Conservation (phyloP, 2,797 vertebrate genomes). For the Micromesistius poutassou region DNA sequence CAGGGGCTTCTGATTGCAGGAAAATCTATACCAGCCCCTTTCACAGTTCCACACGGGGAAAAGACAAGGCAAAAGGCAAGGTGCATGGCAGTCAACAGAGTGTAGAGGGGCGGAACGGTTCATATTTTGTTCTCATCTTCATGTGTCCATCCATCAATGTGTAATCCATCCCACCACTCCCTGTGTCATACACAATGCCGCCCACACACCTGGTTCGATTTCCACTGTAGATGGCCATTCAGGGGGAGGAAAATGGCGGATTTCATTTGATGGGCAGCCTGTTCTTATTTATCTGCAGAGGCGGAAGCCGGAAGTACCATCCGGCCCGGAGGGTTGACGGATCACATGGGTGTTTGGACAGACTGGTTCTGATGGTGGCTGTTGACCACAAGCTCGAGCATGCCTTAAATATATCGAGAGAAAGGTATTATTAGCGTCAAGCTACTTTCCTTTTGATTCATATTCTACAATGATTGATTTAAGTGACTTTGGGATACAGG, state of each 20-base stretch:
- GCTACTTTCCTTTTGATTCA: background rate
- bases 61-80: constrained; percentile 60
- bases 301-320: constrained; percentile 91
- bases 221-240: constrained; percentile 31
- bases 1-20: constrained; percentile 48
- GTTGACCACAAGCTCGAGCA: constrained; percentile 48
- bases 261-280: constrained; percentile 34
- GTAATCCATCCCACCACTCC: constrained; percentile 44
- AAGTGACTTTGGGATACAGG: background rate
- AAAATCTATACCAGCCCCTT: constrained; percentile 57
- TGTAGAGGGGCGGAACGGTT: constrained; percentile 51
- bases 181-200: constrained; percentile 44
- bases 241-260: constrained; percentile 25
- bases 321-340: constrained; percentile 89
- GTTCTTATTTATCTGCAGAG: constrained; percentile 67
- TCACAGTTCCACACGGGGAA: constrained; percentile 44
- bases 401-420: constrained; percentile 46
- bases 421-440: background rate
- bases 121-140: constrained; percentile 42
- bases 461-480: background rate
- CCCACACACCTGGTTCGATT: constrained; percentile 44
- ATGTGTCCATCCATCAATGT: constrained; percentile 33
- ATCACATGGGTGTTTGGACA: constrained; percentile 84
- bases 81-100: constrained; percentile 54
- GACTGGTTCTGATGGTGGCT: constrained; percentile 68